Conservation (phyloP, 2,888 invertebrate genomes). For the Eristalinus aeneus region DNA sequence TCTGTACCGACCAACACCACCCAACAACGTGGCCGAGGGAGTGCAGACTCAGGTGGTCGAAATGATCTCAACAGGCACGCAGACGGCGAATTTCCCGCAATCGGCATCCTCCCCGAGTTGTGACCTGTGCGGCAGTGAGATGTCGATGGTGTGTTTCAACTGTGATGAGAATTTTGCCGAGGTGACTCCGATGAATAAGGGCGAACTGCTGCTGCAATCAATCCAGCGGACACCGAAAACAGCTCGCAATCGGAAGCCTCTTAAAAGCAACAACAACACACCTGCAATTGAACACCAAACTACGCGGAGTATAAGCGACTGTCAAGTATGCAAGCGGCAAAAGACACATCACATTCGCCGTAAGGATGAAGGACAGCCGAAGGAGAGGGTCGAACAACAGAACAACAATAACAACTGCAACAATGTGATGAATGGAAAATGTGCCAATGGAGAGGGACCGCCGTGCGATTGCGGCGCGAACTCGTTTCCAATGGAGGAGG, state of each 20-base stretch:
- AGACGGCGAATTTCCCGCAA: slow-evolving; percentile 75
- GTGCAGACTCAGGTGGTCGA: slow-evolving; percentile 75
- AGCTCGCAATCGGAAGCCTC: slow-evolving; percentile 77
- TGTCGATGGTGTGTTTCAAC: slow-evolving; percentile 78
- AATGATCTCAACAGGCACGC: slow-evolving; percentile 80
- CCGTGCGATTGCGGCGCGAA: slow-evolving; percentile 49
- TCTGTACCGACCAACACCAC: slow-evolving; percentile 71
- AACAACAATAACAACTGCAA: slow-evolving; percentile 69
- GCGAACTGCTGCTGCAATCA: slow-evolving; percentile 82
- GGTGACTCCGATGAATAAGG: slow-evolving; percentile 80
- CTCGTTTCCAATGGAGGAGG: slow-evolving; percentile 62
- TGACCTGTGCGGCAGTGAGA: slow-evolving; percentile 78
- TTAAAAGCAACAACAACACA: slow-evolving; percentile 75
- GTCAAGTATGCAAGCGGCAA: slow-evolving; percentile 80
- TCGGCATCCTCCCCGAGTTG: slow-evolving; percentile 71
- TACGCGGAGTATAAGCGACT: slow-evolving; percentile 73
- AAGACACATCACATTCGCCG: slow-evolving; percentile 78
- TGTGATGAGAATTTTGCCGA: slow-evolving; percentile 74
- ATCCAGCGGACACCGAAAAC: slow-evolving; percentile 82
- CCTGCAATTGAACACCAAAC: slow-evolving; percentile 60
- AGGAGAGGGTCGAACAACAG: slow-evolving; percentile 49
- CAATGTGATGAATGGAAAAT: slow-evolving; percentile 51
- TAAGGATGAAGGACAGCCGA: slow-evolving; percentile 54
- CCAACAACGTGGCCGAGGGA: slow-evolving; percentile 68
- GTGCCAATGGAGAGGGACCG: slow-evolving; percentile 57